A percentile compares a stretch with the other conserved stretches of the same genome.
These are phyloP conservation scores for Phymorhynchus buccinoides DNA, from an alignment of 1,140 invertebrate species.

Conservation along the genomic window DNA sequence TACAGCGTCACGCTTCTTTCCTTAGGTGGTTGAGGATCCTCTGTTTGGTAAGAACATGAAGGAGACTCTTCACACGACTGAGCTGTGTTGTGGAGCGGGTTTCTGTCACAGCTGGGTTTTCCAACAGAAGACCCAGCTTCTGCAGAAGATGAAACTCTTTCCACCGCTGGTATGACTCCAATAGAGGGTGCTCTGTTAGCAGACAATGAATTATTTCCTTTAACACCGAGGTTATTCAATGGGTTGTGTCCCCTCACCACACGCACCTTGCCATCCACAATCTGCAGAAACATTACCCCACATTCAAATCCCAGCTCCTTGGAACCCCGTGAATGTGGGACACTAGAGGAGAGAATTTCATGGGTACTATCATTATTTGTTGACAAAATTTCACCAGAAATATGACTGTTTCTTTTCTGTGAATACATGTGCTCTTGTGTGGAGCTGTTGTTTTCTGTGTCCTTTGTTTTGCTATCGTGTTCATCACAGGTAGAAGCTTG, in stretches of 20 bases:
- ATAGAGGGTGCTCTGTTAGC: neutral
- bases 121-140: neutral
- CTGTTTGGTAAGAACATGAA: neutral
- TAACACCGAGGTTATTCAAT: neutral
- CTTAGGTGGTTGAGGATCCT: neutral
- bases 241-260: neutral
- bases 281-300: conserved; percentile 3
- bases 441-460: neutral
- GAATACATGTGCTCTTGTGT: neutral
- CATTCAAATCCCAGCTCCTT: neutral
- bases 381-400: neutral
- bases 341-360: neutral
- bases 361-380: neutral
- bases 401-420: neutral
- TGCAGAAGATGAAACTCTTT: neutral
- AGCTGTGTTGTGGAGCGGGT: neutral
- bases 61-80: neutral
- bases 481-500: neutral
- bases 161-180: neutral
- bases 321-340: neutral
- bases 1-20: neutral
- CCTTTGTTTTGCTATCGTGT: neutral
- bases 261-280: neutral
- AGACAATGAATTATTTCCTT: neutral
- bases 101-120: neutral